A percentile compares a stretch with the other conserved stretches of the same genome.
phyloP scores from a whole-genome alignment of 2,888 invertebrate species.

The Hyposoter didymator region DNA sequence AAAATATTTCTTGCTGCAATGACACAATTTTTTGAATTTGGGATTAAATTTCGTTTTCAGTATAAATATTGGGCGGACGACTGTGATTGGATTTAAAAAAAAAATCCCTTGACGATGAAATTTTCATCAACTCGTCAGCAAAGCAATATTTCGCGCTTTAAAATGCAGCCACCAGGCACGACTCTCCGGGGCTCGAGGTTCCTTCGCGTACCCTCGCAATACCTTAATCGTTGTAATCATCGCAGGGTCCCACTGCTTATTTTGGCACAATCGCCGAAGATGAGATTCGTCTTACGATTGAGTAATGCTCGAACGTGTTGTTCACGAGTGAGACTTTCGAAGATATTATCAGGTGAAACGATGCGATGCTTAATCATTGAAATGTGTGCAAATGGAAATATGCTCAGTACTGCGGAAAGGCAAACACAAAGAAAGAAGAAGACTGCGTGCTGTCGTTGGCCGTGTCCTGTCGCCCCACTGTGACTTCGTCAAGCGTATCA shows the following conservation, averaged over 20 bases:
- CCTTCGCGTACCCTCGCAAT: constrained; percentile 7
- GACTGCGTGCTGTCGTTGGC: constrained; percentile 65
- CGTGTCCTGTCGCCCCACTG: constrained; percentile 72
- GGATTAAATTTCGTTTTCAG: too few species aligned
- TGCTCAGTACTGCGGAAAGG: constrained; percentile 48
- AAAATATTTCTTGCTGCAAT: too few species aligned
- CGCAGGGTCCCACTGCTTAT: constrained; percentile 67
- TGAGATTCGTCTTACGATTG: constrained; percentile 44
- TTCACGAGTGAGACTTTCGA: background rate
- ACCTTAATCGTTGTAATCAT: constrained; percentile 26
- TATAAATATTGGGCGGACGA: too few species aligned
- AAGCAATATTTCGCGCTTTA: background rate
- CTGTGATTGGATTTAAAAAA: too few species aligned
- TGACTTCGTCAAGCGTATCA: constrained; percentile 78
- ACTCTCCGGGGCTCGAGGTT: background rate
- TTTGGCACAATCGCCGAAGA: constrained; percentile 71
- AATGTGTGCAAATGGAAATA: constrained; percentile 10
- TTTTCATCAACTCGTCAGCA: background rate
- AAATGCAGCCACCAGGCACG: background rate
- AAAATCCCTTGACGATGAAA: background rate
- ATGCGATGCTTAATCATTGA: background rate
- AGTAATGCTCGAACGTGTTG: constrained; percentile 9
- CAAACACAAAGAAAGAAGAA: constrained; percentile 61
- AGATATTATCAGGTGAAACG: background rate
- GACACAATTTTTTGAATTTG: too few species aligned